These are phyloP conservation scores for Apotomis capreana DNA, from an alignment of 2,888 invertebrate species.

Conservation along the genomic window DNA sequence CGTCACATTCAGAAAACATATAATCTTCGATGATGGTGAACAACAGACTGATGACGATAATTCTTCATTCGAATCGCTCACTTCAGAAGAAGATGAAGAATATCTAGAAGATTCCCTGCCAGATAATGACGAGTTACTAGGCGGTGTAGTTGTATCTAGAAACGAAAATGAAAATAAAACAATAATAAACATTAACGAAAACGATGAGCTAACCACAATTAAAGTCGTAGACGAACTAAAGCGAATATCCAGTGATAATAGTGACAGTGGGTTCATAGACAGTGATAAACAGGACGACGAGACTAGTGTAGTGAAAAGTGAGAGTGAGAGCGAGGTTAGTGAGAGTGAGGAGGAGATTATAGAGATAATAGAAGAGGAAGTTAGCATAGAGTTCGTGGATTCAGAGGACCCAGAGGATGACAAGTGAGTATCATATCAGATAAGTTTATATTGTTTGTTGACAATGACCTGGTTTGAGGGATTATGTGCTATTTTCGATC, in stretches of 20 bases:
- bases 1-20: conserved; percentile 78
- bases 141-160: conserved; percentile 56
- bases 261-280: conserved; percentile 80
- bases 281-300: conserved; percentile 69
- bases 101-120: conserved; percentile 65
- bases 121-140: conserved; percentile 66
- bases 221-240: conserved; percentile 63
- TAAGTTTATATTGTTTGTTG: conserved; percentile 18
- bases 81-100: conserved; percentile 68
- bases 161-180: conserved; percentile 64
- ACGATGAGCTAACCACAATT: conserved; percentile 59
- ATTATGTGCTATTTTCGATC: conserved; percentile 8
- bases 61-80: conserved; percentile 75
- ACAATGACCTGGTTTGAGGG: conserved; percentile 21
- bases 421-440: conserved; percentile 41
- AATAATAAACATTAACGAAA: conserved; percentile 60
- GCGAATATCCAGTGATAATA: conserved; percentile 75
- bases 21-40: conserved; percentile 80
- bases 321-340: conserved; percentile 50
- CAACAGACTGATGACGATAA: conserved; percentile 77
- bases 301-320: conserved; percentile 58
- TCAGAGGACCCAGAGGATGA: conserved; percentile 48
- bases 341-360: conserved; percentile 58
- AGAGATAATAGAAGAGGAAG: conserved; percentile 61
- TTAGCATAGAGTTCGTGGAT: conserved; percentile 51